Evolutionary conservation across 2,113 vertebrate genomes (phyloP).

Genomic region (Dinomys branickii): DNA sequence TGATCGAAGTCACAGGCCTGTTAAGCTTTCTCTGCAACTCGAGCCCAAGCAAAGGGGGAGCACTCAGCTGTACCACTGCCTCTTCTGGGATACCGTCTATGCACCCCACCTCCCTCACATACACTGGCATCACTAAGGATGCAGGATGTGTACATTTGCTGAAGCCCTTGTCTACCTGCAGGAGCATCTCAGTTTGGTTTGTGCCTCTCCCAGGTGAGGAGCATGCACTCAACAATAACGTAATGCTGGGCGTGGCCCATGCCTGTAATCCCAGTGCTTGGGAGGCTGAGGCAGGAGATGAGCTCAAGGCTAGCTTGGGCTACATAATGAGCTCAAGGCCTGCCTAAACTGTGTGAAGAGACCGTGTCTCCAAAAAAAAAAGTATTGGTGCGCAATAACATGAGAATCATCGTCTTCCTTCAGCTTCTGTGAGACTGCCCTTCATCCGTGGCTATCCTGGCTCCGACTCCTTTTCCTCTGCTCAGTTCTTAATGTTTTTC

Average conservation of each 20-base stretch:
- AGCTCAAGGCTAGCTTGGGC: not conserved
- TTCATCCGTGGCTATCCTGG: not conserved
- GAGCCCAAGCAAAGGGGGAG: not conserved
- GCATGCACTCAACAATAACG: not conserved
- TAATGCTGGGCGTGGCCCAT: not conserved
- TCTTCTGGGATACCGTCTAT: conserved; percentile 10
- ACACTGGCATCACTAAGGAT: not conserved
- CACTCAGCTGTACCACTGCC: not conserved
- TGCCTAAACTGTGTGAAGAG: not conserved
- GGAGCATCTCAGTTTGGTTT: conserved; percentile 8
- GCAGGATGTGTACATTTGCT: not conserved
- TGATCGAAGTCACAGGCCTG: not conserved
- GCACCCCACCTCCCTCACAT: not conserved
- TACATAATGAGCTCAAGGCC: not conserved
- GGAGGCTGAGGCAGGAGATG: not conserved
- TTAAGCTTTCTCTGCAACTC: not conserved
- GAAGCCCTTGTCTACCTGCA: not conserved
- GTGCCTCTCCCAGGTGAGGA: not conserved
- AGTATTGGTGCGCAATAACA: not conserved
- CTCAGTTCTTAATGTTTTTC: not conserved
- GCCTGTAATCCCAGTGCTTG: not conserved
- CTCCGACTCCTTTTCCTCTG: not conserved
- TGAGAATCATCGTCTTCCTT: not conserved
- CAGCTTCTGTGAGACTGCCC: not conserved
- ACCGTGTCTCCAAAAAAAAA: not conserved